Evolutionary conservation across 2,113 vertebrate species (phyloP).

Genomic region (Paramormyrops kingsleyae): DNA sequence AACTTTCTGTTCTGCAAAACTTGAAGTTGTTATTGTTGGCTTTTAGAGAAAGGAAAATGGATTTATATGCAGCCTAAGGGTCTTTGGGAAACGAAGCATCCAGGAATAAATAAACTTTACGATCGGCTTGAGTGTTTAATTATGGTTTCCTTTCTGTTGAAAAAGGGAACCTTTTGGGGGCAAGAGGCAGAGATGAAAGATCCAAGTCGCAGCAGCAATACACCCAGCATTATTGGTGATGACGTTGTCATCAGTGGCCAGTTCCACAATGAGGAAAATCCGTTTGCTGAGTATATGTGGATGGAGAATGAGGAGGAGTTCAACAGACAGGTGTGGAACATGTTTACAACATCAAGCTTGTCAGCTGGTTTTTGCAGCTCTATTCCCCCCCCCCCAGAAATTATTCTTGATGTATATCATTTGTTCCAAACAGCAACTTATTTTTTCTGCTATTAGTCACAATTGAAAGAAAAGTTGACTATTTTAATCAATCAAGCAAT

Average conservation of each 20-base stretch:
- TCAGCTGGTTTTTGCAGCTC: not conserved
- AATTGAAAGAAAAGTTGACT: not conserved
- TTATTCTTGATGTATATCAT: not conserved
- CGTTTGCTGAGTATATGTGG: constrained; percentile 92
- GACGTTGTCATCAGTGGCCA: constrained; percentile 74
- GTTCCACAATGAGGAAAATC: constrained; percentile 74
- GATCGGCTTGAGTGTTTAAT: not conserved
- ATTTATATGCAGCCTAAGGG: not conserved
- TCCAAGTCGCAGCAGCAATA: constrained; percentile 70
- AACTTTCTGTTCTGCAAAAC: not conserved
- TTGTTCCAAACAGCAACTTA: not conserved
- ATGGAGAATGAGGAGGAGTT: constrained; percentile 95
- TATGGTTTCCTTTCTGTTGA: not conserved
- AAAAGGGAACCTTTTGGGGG: not conserved
- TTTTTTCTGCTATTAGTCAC: not conserved
- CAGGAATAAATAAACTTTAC: not conserved
- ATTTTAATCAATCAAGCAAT: not conserved
- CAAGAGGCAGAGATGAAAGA: constrained; percentile 74
- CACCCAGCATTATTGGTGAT: constrained; percentile 65
- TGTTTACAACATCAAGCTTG: not conserved
- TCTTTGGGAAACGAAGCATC: not conserved
- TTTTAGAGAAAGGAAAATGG: not conserved
- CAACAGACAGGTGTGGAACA: constrained; percentile 73
- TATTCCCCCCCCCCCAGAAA: not conserved
- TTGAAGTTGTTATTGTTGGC: not conserved